Percentiles rank a stretch among this genome's conserved stretches.
phyloP scores from a whole-genome alignment of 2,113 vertebrate genomes.

The Gallinago undulata region DNA sequence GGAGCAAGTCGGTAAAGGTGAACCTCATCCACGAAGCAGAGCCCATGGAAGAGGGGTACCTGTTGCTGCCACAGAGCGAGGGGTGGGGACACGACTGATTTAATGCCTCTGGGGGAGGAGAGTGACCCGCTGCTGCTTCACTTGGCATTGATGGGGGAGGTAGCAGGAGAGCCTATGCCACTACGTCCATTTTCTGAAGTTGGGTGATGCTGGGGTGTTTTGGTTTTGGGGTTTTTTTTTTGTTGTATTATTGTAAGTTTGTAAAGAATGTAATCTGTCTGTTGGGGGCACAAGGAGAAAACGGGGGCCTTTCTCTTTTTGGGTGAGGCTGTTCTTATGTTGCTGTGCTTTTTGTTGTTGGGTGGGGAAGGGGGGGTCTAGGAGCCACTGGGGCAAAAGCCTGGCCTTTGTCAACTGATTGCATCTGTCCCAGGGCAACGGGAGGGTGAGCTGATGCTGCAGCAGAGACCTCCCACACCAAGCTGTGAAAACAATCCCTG shows the following conservation, averaged over 20 bases:
- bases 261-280: slow-evolving; percentile 75
- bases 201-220: not conserved
- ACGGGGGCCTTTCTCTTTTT: slow-evolving; percentile 12
- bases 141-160: not conserved
- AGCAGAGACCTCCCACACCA: not conserved
- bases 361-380: not conserved
- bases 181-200: not conserved
- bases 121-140: not conserved
- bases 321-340: slow-evolving; percentile 34
- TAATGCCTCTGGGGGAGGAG: not conserved
- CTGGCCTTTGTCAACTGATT: not conserved
- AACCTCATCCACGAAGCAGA: not conserved
- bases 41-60: not conserved
- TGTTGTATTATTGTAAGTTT: slow-evolving; percentile 70
- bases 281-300: slow-evolving; percentile 51
- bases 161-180: not conserved
- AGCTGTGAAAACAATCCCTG: slow-evolving; percentile 38
- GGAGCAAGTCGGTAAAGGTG: not conserved
- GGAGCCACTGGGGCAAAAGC: not conserved
- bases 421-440: not conserved
- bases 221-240: not conserved
- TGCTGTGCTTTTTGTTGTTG: slow-evolving; percentile 32
- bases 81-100: not conserved
- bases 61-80: not conserved
- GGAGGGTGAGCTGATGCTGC: not conserved